Percentiles rank a stretch among this genome's conserved stretches.
Evolutionary conservation across 2,113 vertebrate genomes (phyloP).

Genomic region (Bungarus multicinctus): DNA sequence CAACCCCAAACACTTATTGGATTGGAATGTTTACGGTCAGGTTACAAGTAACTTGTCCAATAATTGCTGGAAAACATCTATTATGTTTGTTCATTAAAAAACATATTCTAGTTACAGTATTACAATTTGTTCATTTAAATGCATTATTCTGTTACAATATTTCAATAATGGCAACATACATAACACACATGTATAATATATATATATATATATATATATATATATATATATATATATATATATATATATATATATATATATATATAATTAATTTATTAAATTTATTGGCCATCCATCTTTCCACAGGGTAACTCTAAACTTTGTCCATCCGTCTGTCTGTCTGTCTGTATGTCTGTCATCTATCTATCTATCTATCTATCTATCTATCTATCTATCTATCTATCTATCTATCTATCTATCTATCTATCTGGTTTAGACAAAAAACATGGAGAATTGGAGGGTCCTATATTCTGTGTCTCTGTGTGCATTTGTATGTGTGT

Average conservation of each 20-base stretch:
- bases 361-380: too few species aligned
- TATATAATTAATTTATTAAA: not conserved
- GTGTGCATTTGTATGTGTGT: not conserved
- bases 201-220: too few species aligned
- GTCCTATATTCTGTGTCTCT: not conserved
- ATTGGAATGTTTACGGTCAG: not conserved
- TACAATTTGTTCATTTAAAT: not conserved
- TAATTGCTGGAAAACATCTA: not conserved
- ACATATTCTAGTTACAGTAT: not conserved
- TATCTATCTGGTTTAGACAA: not conserved
- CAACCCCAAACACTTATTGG: constrained; percentile 1
- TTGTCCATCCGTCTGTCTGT: not conserved
- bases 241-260: too few species aligned
- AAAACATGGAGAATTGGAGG: too few species aligned
- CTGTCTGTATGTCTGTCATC: too few species aligned
- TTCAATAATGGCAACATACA: not conserved
- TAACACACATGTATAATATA: not conserved
- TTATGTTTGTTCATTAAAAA: not conserved
- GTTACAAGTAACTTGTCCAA: not conserved
- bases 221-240: too few species aligned
- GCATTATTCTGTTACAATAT: not conserved
- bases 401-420: not conserved
- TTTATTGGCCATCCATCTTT: not conserved
- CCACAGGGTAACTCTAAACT: not conserved
- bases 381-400: too few species aligned